These are phyloP conservation scores for Mico argentatus DNA, from an alignment of 2,797 vertebrate genomes.

Conservation along the genomic window DNA sequence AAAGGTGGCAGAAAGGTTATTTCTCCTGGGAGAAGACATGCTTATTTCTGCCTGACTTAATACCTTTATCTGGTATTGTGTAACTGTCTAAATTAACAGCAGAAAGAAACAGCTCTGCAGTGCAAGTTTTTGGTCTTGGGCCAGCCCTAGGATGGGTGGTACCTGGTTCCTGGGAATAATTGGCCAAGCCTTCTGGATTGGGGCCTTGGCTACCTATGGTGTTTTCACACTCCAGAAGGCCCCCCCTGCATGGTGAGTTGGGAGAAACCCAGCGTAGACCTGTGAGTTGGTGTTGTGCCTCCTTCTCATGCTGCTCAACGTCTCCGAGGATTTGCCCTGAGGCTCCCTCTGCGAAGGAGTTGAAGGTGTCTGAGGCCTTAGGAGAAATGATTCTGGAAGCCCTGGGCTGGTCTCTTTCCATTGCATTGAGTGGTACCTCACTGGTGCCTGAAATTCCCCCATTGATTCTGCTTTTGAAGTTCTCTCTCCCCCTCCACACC, in stretches of 20 bases:
- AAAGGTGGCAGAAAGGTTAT: constrained; percentile 72
- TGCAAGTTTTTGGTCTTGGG: constrained; percentile 62
- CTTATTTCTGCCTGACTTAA: constrained; percentile 72
- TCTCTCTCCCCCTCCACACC: background rate
- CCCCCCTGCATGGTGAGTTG: background rate
- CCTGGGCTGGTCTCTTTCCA: background rate
- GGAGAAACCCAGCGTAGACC: background rate
- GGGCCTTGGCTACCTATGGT: background rate
- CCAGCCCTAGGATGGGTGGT: background rate
- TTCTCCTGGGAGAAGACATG: constrained; percentile 69
- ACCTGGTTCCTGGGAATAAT: background rate
- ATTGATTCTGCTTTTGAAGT: background rate
- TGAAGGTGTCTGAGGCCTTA: background rate
- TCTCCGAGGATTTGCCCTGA: background rate
- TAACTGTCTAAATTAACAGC: constrained; percentile 76
- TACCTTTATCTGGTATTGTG: constrained; percentile 68
- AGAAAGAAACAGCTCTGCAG: constrained; percentile 70
- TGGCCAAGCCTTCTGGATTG: background rate
- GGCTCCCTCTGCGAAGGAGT: background rate
- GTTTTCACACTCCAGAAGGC: background rate
- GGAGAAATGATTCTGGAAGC: background rate
- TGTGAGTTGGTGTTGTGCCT: background rate
- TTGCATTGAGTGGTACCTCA: background rate
- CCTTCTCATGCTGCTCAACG: background rate
- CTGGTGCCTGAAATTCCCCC: background rate